These are phyloP conservation scores for Pollicipes pollicipes DNA, from an alignment of 1,140 invertebrate genomes.

Conservation along the genomic window DNA sequence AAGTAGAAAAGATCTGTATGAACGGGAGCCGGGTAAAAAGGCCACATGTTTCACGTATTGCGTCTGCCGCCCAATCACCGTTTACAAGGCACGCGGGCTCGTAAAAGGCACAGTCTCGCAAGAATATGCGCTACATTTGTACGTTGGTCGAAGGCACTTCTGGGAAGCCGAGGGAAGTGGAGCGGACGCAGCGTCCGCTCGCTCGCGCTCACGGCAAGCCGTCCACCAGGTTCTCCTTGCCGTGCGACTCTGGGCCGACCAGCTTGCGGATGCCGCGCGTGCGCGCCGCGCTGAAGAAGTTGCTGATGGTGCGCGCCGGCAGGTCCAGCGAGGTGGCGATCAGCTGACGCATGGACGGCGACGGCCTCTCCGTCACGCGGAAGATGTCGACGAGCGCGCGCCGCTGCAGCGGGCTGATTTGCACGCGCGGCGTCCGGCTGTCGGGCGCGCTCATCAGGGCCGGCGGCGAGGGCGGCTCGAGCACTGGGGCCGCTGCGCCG, in stretches of 20 bases:
- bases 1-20: not conserved
- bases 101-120: not conserved
- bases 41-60: too few species aligned
- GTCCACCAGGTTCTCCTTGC: not conserved
- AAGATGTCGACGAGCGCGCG: slow-evolving; percentile 1
- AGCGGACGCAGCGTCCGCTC: not conserved
- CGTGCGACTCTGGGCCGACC: not conserved
- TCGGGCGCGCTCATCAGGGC: not conserved
- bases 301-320: not conserved
- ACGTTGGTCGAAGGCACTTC: not conserved
- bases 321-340: not conserved
- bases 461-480: not conserved
- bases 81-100: not conserved
- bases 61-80: not conserved
- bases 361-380: not conserved
- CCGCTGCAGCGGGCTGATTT: not conserved
- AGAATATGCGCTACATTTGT: not conserved
- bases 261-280: not conserved
- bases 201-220: not conserved
- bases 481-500: too few species aligned
- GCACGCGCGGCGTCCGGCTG: not conserved
- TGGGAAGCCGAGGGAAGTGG: too few species aligned
- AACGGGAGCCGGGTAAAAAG: not conserved
- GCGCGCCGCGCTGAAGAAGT: slow-evolving; percentile 5
- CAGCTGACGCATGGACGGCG: not conserved